Base-by-base conservation (phyloP, 2,797 vertebrate genomes). In the Cichlasoma orientale region DNA sequence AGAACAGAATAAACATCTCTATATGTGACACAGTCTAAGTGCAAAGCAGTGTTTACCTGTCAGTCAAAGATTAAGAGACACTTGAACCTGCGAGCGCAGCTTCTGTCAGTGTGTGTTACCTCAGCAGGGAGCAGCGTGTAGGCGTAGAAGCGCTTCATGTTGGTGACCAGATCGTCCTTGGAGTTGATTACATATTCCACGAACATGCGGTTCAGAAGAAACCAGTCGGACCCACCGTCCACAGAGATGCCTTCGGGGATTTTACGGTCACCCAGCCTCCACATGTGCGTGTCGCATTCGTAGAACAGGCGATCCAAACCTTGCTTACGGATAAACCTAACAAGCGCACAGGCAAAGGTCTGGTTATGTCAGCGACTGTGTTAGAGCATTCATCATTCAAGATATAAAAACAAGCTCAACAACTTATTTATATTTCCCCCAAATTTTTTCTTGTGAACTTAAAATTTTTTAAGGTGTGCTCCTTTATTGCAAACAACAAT, bases 211-310 rank as follows among this genome's bases (percentile, higher is more conserved):
- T 98, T 99, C 7, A 99, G 95, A 56, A 99, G 96, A 91, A 99
- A 99, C 98, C 98, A 99, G 76, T 99, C 98, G 0, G 98, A 99
- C 1, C 98, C 98, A 0, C 98, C 98, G 2, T 99, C 98, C 0
- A 99, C 97, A 0, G 97, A 92, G 16, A 99, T 96, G 88, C 97
- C 98, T 57, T 99, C 98, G 0, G 98, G 98, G 91, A 99, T 99
- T 86, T 96, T 97, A 47, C 98, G 94, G 89, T 99, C 98, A 0
- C 98, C 98, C 47, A 99, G 95, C 72, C 98, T 96, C 98, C 98
- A 99, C 98, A 99, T 99, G 94, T 99, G 98, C 0, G 97, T 98
- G 9, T 99, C 98, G 0, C 98, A 99, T 91, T 99, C 98, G 36
- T 95, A 96, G 94, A 99, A 99, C 12, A 99, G 97, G 36, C 98